phyloP scores from a whole-genome alignment of 2,888 invertebrate genomes.

The Ischnus inquisitorius region DNA sequence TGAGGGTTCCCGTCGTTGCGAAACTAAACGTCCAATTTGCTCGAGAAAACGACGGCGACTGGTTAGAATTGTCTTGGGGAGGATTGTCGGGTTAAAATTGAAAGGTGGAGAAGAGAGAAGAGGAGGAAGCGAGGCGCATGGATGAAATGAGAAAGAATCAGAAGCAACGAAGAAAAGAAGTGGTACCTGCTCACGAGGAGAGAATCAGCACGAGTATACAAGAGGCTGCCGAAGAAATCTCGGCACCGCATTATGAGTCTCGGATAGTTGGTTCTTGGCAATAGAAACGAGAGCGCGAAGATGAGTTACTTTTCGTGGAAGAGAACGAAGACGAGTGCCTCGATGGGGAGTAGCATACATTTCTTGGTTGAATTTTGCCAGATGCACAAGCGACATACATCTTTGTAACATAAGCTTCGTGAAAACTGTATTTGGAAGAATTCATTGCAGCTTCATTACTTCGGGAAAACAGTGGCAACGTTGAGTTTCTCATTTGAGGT shows the following conservation, averaged over 20 bases:
- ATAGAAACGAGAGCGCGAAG: constrained; percentile 47
- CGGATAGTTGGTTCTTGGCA: constrained; percentile 42
- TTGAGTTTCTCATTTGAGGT: background rate
- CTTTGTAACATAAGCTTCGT: background rate
- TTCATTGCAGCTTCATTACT: no score
- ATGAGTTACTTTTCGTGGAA: constrained; percentile 57
- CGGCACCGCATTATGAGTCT: constrained; percentile 11
- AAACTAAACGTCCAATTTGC: constrained; percentile 69
- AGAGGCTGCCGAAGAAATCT: constrained; percentile 42
- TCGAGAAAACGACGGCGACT: constrained; percentile 50
- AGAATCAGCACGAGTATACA: constrained; percentile 38
- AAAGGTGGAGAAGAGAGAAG: constrained; percentile 66
- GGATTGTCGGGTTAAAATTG: constrained; percentile 64
- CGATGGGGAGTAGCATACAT: background rate
- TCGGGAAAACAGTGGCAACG: background rate
- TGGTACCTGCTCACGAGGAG: constrained; percentile 27
- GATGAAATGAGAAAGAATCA: constrained; percentile 32
- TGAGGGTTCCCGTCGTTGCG: constrained; percentile 62
- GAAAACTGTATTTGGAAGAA: background rate
- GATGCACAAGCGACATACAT: no score
- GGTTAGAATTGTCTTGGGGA: constrained; percentile 47
- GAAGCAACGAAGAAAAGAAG: constrained; percentile 39
- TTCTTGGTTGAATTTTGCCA: no score
- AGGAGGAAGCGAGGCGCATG: constrained; percentile 36
- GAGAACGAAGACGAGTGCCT: constrained; percentile 31